Conservation (phyloP, 2,888 invertebrate species). For the Sminthurinus aureus region DNA sequence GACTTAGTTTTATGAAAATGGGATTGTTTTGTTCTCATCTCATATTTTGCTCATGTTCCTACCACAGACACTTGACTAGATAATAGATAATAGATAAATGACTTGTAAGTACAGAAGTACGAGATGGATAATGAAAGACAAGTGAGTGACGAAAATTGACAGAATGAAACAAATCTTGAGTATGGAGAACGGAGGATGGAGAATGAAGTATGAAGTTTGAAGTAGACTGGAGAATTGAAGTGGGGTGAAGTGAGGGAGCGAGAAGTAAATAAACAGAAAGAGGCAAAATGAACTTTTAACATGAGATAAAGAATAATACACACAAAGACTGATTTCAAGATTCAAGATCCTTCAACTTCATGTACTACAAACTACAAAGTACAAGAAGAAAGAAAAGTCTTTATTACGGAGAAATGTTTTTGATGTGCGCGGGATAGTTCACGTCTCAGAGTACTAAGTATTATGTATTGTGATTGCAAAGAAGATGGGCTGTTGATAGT, state of each 20-base stretch:
- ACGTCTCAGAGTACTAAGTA: background rate
- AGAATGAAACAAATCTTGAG: slow-evolving; percentile 17
- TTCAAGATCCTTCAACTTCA: background rate
- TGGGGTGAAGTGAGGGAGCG: too few relatives aligned
- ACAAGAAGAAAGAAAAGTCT: background rate
- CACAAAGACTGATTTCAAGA: background rate
- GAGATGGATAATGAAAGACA: background rate
- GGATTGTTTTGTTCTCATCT: background rate
- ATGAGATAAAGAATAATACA: background rate
- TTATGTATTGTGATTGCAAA: background rate
- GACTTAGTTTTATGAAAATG: background rate
- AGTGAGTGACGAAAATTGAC: background rate
- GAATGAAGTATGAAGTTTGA: too few relatives aligned
- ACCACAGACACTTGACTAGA: background rate
- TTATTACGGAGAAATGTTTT: background rate
- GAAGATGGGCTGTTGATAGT: background rate
- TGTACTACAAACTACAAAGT: background rate
- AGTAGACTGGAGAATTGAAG: too few relatives aligned
- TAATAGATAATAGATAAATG: background rate
- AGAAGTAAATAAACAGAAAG: background rate
- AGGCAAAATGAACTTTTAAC: background rate
- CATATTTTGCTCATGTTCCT: background rate
- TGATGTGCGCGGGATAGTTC: background rate
- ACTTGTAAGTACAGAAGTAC: background rate
- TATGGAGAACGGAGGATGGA: too few relatives aligned